Evolutionary conservation across 2,113 vertebrate genomes (phyloP), one percentile per base, ranked within the genome.

Genomic region (Pelusios castaneus): DNA sequence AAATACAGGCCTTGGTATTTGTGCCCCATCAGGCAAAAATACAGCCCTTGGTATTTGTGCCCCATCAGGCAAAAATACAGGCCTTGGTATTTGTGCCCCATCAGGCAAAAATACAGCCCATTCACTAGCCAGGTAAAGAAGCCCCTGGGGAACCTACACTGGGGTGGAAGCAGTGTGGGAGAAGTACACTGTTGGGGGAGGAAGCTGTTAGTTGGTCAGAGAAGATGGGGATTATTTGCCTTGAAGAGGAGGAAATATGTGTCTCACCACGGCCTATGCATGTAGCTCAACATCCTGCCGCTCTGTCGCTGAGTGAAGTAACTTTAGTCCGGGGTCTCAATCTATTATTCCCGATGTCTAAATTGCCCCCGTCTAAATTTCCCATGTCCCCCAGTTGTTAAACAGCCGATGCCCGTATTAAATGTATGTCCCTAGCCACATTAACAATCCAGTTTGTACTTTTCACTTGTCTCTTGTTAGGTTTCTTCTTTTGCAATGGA

Each of bases 251-350:
- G 80, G 80, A 14, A 17, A 21, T 17, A 16, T 27, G 56, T 0
- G 0, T 47, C 55, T n/a, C n/a, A n/a, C 60, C 5, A 12, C 7
- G 8, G 52, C 38, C 12, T 11, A 1, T 19, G 31, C 7, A 24
- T 45, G 43, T 49, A 14, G 13, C 80, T 34, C 4, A 25, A 8
- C 2, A 1, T 10, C 54, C 29, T 60, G 58, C 56, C 56, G 9
- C 2, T n/a, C 67, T 41, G 38, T 41, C 31, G 38, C 67, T 41
- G 38, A 11, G 21, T 41, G 22, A 41, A 22, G 24, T 22, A 73
- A 73, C 38, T 41, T 73, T 38, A 73, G 24, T 7, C 38, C 10
- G 41, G 21, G 8, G n/a, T 34, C 67, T 73, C n/a, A 41, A 10
- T 41, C 38, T 24, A 38, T 41, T 41, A 73, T 21, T 63, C 31